These are phyloP conservation scores for Drosophila pectinifera DNA, from an alignment of 1,140 invertebrate genomes.

Conservation along the genomic window DNA sequence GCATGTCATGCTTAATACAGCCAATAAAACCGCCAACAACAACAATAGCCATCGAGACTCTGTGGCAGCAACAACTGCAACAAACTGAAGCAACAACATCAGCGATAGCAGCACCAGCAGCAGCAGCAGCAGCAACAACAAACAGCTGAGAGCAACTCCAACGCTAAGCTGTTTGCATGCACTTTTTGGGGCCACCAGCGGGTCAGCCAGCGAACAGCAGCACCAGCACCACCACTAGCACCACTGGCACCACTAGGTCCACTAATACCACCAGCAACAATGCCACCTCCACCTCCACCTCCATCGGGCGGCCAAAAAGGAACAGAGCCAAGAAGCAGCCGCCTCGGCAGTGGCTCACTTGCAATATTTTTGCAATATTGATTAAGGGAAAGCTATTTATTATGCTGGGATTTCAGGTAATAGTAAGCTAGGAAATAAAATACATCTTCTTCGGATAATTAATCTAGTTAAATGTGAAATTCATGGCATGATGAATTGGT, in stretches of 20 bases:
- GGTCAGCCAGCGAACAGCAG: slow-evolving; percentile 76
- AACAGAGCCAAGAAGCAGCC: slow-evolving; percentile 35
- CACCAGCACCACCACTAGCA: slow-evolving; percentile 48
- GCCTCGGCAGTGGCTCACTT: slow-evolving; percentile 13
- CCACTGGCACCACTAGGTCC: slow-evolving; percentile 36
- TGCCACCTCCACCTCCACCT: slow-evolving; percentile 15
- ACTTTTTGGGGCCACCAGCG: slow-evolving; percentile 79
- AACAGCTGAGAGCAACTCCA: slow-evolving; percentile 50
- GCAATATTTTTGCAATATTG: background rate
- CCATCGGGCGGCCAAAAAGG: slow-evolving; percentile 24
- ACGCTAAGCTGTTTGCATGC: slow-evolving; percentile 75
- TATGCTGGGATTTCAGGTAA: background rate
- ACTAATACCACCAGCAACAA: slow-evolving; percentile 8
- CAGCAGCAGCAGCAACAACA: slow-evolving; percentile 13
- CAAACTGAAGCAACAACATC: slow-evolving; percentile 25
- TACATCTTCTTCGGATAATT: slow-evolving; percentile 3
- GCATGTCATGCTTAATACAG: slow-evolving; percentile 80
- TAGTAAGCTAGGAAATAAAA: background rate
- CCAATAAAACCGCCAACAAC: slow-evolving; percentile 72
- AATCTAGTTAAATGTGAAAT: background rate
- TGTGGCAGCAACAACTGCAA: slow-evolving; percentile 40
- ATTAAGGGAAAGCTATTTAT: slow-evolving; percentile 16
- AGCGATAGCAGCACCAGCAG: slow-evolving; percentile 20
- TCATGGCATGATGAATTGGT: background rate
- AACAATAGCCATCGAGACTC: slow-evolving; percentile 47